Evolutionary conservation across 2,113 vertebrate genomes (phyloP).

Genomic region (Melanotaenia duboulayi): DNA sequence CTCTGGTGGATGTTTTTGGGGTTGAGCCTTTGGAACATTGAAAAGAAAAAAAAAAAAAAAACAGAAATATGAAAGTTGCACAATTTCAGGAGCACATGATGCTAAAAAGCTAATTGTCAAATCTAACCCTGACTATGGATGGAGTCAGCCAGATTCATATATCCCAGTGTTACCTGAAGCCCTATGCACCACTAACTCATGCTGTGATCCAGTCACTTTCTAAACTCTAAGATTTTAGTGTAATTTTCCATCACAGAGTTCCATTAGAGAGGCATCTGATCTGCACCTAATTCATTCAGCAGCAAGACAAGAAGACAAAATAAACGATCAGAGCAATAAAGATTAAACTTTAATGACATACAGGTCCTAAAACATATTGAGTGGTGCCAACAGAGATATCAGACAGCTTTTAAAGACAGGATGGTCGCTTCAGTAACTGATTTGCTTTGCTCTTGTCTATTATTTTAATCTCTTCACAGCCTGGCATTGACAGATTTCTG

Average conservation of each 20-base stretch:
- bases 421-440: neutral
- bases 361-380: too few species aligned
- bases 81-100: neutral
- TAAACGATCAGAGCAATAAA: neutral
- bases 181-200: too few species aligned
- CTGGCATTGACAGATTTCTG: neutral
- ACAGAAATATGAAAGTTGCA: neutral
- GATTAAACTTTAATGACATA: too few species aligned
- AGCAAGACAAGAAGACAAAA: neutral
- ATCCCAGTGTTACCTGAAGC: neutral
- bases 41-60: neutral
- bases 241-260: neutral
- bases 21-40: slow-evolving; percentile 83
- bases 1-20: slow-evolving; percentile 95
- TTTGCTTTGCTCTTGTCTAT: neutral
- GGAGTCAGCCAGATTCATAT: neutral
- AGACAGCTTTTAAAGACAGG: neutral
- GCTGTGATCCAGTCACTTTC: neutral
- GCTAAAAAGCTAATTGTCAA: too few species aligned
- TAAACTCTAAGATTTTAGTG: neutral
- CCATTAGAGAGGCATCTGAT: neutral
- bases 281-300: neutral
- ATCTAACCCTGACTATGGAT: neutral
- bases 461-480: neutral
- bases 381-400: too few species aligned